Conservation (phyloP, 2,888 invertebrate genomes). For the Euplagia quadripunctaria region DNA sequence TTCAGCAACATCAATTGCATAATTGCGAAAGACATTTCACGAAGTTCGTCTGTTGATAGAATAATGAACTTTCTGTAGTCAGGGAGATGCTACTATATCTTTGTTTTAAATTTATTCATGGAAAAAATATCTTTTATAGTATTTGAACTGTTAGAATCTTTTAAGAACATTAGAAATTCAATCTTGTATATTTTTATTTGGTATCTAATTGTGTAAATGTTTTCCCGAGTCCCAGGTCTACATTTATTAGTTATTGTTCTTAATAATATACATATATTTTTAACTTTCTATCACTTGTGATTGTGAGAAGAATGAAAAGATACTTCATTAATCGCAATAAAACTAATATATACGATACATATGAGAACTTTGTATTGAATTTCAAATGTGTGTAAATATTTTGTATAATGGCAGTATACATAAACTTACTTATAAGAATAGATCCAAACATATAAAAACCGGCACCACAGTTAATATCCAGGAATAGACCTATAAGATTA, state of each 20-base stretch:
- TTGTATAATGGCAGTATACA: not conserved
- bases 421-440: constrained; percentile 78
- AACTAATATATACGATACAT: no score
- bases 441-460: constrained; percentile 89
- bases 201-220: no score
- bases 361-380: no score
- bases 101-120: not conserved
- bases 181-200: no score
- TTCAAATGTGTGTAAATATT: not conserved
- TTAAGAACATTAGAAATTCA: no score
- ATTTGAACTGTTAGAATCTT: not conserved
- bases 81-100: not conserved
- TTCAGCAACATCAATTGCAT: not conserved
- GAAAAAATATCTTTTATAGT: not conserved
- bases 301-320: no score
- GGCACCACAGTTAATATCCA: constrained; percentile 88
- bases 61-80: not conserved
- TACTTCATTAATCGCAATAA: no score
- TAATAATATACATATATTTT: no score
- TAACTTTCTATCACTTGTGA: no score
- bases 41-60: not conserved
- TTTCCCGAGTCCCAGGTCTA: no score
- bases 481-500: constrained; percentile 88
- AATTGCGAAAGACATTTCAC: not conserved
- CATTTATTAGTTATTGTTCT: no score